phyloP scores from a whole-genome alignment of 2,888 invertebrate species.

The Ectropis crepuscularia region DNA sequence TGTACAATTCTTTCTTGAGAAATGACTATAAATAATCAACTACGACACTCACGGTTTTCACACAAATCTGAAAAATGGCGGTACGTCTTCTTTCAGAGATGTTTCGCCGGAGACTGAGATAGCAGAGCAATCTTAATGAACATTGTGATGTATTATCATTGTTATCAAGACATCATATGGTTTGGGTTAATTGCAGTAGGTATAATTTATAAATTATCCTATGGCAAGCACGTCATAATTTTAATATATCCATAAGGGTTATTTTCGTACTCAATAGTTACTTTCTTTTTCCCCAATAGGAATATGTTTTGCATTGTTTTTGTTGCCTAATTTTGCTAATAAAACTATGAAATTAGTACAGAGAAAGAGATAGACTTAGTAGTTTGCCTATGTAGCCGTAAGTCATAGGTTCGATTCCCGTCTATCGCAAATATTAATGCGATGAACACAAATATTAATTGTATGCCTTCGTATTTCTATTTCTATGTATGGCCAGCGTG shows the following conservation, averaged over 20 bases:
- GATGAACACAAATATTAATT: no score
- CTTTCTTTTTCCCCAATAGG: no score
- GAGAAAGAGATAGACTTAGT: no score
- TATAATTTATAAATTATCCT: neutral
- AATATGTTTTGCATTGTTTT: no score
- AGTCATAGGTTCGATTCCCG: no score
- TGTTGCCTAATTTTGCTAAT: no score
- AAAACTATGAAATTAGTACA: no score
- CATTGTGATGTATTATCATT: conserved; percentile 54
- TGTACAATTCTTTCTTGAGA: neutral
- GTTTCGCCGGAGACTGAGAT: conserved; percentile 39
- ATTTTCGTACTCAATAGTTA: neutral
- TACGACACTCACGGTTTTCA: conserved; percentile 29
- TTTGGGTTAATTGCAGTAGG: conserved; percentile 11
- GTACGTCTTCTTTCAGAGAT: conserved; percentile 30
- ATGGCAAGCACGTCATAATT: neutral
- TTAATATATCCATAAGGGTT: neutral
- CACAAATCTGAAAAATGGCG: neutral
- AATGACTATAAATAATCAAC: conserved; percentile 11
- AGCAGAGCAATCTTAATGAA: conserved; percentile 11
- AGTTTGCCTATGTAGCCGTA: no score
- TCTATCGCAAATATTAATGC: no score
- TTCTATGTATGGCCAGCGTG: no score
- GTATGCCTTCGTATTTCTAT: no score
- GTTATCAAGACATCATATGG: conserved; percentile 47